Base-by-base conservation (phyloP, 2,888 invertebrate genomes). In the Scaptomyza parva region DNA sequence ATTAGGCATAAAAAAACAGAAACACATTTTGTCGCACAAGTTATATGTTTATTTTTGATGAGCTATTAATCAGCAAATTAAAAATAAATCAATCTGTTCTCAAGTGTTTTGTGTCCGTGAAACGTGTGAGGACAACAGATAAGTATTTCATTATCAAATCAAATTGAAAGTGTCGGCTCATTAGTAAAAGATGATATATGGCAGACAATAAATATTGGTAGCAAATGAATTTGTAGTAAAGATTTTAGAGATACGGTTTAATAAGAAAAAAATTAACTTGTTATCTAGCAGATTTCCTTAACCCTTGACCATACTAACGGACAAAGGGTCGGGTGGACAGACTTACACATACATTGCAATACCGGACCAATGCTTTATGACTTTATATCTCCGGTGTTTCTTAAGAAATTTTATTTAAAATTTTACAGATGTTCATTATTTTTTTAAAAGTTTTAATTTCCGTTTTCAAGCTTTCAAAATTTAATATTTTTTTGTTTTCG, bases 21-120 rank as follows among this genome's bases (percentile, higher is more conserved):
- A 57, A 58, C 40, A 35, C 58, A 33, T 24, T 40, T 61, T 50
- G 66, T 50, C 50, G 54, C 39, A 57, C 33, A 43, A 40, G 24
- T 77, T 69, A 64, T 43, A 43, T 70, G 70, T 53, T 44, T 17
- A 45, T 26, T 7, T 22, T 61, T 70, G 48, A 52, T 24, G 52
- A 44, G 51, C 14, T 55, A 70, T 75, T 76, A 82, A 85, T 67
- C 67, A 60, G 50, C 65, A 65, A 51, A 66, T 74, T 80, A 60
- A 59, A 70, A 59, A 14, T 14, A 18, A 58, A 83, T 67, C 43
- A 76, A 86, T 71, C 35, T 59, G 62, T 61, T 87, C 41, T 59
- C 76, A 65, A 66, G 70, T 76, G 47, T 53, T 44, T 33, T 52
- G n/a, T n/a, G n/a, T n/a, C n/a, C n/a, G n/a, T n/a, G n/a, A n/a